A percentile compares a stretch with the other conserved stretches of the same genome.
Evolutionary conservation across 2,113 vertebrate species (phyloP).

Genomic region (Notechis scutatus): DNA sequence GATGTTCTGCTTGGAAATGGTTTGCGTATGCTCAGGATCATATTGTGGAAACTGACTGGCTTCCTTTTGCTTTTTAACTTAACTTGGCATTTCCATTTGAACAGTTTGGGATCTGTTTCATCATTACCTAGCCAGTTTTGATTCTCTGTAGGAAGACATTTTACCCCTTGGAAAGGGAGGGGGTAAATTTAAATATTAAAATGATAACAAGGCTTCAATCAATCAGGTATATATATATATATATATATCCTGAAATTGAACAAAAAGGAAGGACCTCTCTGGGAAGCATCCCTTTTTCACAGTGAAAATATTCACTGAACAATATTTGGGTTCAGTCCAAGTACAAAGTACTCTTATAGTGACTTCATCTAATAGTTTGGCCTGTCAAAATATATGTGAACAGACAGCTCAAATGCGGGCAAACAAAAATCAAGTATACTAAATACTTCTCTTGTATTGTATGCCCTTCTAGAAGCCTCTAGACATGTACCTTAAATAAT

Average conservation of each 20-base stretch:
- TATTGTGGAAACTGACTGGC: background rate
- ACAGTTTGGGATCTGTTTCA: background rate
- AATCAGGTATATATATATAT: background rate
- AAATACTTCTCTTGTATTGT: slow-evolving; percentile 56
- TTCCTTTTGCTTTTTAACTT: background rate
- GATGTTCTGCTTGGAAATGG: background rate
- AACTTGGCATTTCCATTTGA: background rate
- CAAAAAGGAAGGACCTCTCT: background rate
- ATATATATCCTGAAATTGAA: background rate
- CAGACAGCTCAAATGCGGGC: slow-evolving; percentile 39
- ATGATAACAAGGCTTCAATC: background rate
- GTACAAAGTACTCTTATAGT: background rate
- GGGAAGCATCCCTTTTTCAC: background rate
- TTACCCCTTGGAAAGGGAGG: background rate
- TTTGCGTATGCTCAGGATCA: background rate
- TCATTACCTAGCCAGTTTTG: background rate
- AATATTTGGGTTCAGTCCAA: background rate
- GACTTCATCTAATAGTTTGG: slow-evolving; percentile 14
- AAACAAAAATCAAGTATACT: slow-evolving; percentile 51
- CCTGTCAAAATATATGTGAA: slow-evolving; percentile 55
- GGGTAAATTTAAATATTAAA: background rate
- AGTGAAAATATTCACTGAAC: background rate
- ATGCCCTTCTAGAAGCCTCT: slow-evolving; percentile 62
- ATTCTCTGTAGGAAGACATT: background rate
- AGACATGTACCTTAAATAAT: slow-evolving; percentile 67